Percentiles rank a stretch among this genome's conserved stretches.
phyloP scores from a whole-genome alignment of 2,797 vertebrate genomes.

The Lithobates pipiens region DNA sequence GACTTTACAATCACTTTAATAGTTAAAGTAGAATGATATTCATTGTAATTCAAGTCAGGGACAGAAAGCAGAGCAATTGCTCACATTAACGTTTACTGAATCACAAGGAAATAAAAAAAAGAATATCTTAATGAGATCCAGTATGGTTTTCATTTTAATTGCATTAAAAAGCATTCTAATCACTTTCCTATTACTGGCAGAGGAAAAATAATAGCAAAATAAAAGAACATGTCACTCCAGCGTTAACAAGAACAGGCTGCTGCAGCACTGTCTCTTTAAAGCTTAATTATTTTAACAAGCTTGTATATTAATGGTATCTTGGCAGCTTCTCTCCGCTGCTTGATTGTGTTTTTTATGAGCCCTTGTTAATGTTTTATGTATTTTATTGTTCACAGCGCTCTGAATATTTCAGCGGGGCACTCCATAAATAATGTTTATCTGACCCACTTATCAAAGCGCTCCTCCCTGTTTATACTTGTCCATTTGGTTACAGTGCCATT shows the following conservation, averaged over 20 bases:
- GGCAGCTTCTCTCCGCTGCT: conserved; percentile 61
- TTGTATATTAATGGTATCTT: conserved; percentile 63
- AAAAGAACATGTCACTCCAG: conserved; percentile 42
- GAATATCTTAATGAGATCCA: conserved; percentile 52
- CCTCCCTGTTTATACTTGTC: conserved; percentile 57
- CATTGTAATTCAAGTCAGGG: conserved; percentile 49
- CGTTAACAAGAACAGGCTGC: conserved; percentile 28
- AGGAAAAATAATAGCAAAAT: conserved; percentile 53
- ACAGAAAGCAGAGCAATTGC: conserved; percentile 32
- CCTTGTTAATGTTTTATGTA: conserved; percentile 64
- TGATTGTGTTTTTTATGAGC: conserved; percentile 64
- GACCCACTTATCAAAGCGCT: conserved; percentile 58
- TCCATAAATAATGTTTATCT: conserved; percentile 64
- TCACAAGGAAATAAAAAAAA: conserved; percentile 33
- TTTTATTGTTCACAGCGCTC: conserved; percentile 62
- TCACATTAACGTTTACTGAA: conserved; percentile 47
- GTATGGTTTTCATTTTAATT: conserved; percentile 55
- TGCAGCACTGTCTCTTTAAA: conserved; percentile 57
- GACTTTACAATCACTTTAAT: background rate
- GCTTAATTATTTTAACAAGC: conserved; percentile 63
- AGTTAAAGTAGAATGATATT: conserved; percentile 17
- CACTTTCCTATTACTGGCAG: conserved; percentile 42
- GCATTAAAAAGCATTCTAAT: conserved; percentile 56
- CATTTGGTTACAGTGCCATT: conserved; percentile 29
- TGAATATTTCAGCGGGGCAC: conserved; percentile 62